Percentiles rank a stretch among this genome's conserved stretches.
phyloP scores from a whole-genome alignment of 2,797 vertebrate species.

The Gobionotothen gibberifrons region DNA sequence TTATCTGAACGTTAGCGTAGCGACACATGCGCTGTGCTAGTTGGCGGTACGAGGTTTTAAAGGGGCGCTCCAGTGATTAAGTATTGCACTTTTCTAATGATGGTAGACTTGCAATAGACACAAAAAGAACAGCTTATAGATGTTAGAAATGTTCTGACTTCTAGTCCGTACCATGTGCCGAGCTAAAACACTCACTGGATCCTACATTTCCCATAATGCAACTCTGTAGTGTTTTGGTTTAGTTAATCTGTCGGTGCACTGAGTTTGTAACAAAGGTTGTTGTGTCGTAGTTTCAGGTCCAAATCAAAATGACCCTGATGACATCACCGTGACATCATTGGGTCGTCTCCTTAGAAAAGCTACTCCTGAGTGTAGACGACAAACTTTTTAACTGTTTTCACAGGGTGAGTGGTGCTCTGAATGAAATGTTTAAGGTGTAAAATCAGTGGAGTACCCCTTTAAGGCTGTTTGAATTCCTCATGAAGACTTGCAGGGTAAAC shows the following conservation, averaged over 20 bases:
- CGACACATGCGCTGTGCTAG: conserved; percentile 1
- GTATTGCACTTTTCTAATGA: background rate
- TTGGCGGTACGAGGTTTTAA: background rate
- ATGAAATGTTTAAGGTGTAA: background rate
- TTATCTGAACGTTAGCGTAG: conserved; percentile 36
- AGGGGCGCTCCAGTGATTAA: conserved; percentile 25
- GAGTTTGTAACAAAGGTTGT: too few relatives aligned
- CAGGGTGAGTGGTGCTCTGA: background rate
- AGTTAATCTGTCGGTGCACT: background rate
- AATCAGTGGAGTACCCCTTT: conserved; percentile 28
- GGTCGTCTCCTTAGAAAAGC: background rate
- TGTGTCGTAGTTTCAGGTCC: background rate
- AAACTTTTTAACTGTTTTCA: background rate
- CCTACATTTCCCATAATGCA: conserved; percentile 25
- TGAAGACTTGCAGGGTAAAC: conserved; percentile 2
- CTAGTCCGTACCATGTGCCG: background rate
- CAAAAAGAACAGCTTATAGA: background rate
- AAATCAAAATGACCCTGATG: background rate
- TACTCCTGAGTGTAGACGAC: background rate
- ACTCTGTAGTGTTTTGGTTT: background rate
- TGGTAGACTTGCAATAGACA: background rate
- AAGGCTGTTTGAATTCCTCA: background rate
- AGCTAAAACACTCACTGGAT: background rate
- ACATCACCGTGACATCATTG: conserved; percentile 9
- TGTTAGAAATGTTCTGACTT: background rate